Evolutionary conservation across 2,888 invertebrate genomes (phyloP), one percentile per base, ranked within the genome.

Genomic region (Trissolcus brochymenae): DNA sequence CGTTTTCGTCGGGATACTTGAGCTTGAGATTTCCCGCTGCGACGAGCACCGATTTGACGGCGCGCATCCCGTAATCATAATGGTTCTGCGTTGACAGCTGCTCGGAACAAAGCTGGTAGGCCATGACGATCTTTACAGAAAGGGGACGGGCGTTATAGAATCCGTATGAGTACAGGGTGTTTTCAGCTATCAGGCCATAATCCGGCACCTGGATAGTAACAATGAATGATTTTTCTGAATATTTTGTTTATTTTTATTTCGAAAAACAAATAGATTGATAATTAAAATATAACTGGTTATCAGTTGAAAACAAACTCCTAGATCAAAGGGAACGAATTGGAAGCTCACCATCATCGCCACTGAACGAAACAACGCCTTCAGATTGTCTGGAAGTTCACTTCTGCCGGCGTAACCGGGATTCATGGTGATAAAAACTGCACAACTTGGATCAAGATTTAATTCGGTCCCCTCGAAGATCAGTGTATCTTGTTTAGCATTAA

Each of bases 11-110:
- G 0, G 92, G 92, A 84, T 91, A 92, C 79, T 91, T 92, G 6
- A 93, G 87, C 85, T 93, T 93, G 19, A 93, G 89, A 83, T 92
- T 92, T 14, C 92, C 92, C 17, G 93, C 93, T 14, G 93, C 93
- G 11, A 91, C 90, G 40, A 93, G 87, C 0, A 93, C 93, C 1
- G 91, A 90, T 82, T 93, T 93, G 0, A 93, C 93, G 11, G 93
- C 93, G 81, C 93, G 88, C 93, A 93, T 93, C 1, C 93, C 93
- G 79, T 93, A 93, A 86, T 93, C 93, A 82, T 93, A 93, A 84
- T 93, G 93, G 84, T 90, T 91, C 85, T 92, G 93, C 17, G 92
- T 92, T 0, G 92, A 92, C 60, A 93, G 86, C 85, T 93, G 93
- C 81, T 93, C 92, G 1, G 93, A 93, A 81, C 92, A 93, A 41